Evolutionary conservation across 2,888 invertebrate species (phyloP), one percentile per base, ranked within the genome.

Genomic region (Amblyjoppa proteus): DNA sequence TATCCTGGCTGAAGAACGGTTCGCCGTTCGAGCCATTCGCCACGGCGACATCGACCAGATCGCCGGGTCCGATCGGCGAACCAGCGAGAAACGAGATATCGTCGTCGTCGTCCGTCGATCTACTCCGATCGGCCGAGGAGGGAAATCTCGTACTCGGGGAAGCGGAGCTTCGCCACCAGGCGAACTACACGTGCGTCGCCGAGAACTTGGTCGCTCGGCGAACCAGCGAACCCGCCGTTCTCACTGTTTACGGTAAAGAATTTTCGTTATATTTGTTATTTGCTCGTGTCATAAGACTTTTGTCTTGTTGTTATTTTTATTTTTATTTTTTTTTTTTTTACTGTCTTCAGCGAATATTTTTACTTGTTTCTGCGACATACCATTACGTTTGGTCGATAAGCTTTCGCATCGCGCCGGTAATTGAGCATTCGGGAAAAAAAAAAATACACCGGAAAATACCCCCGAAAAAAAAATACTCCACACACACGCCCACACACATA

Each of bases 181-280:
- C 98, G 71, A 99, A 99, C 95, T 99, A 98, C 94, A 98, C 98
- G 70, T 99, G 99, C 94, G 97, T 98, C 25, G 98, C 98, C 0
- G 97, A 98, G 94, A 99, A 98, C 94, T 96, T 98, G 77, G 98
- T 98, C 4, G 97, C 97, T 45, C 97, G 97, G 90, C 95, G 98
- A 87, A 95, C 96, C 89, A 97, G 97, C 71, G 97, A 97, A 88
- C 96, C 98, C 0, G 98, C 98, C 0, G 96, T 97, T 70, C 96
- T 99, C 87, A 97, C 97, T 84, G 98, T 99, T 88, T 98, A 97
- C 94, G 98, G 99, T 99, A 95, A 41, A 58, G 11, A 41, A 41
- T 41, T 41, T 41, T 11, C 0, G 2, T 41, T 11, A 9, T 41
- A 9, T 41, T 34, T 34, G 34, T 34, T 20, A 20, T 20, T 20